These are phyloP conservation scores for Pterophyllum scalare DNA, from an alignment of 2,113 vertebrate species.

Conservation along the genomic window DNA sequence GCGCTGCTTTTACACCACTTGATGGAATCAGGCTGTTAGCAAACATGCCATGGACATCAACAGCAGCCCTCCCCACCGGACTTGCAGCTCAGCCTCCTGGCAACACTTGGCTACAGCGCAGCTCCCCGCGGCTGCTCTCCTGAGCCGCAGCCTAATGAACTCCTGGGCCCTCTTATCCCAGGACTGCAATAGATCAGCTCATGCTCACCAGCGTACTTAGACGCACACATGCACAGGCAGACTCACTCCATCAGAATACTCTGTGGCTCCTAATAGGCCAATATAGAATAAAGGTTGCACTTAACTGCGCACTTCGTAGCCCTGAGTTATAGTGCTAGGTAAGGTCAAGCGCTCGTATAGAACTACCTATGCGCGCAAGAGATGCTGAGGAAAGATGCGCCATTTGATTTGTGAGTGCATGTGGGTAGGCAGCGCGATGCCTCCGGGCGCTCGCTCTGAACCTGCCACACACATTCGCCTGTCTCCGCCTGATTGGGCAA, in stretches of 20 bases:
- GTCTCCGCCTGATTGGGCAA: conserved; percentile 73
- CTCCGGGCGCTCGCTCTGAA: conserved; percentile 69
- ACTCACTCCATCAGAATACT: conserved; percentile 54
- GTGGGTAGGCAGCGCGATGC: conserved; percentile 63
- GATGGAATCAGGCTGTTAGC: conserved; percentile 83
- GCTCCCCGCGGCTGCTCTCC: conserved; percentile 77
- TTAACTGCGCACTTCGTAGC: conserved; percentile 59
- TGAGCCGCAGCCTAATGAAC: conserved; percentile 80
- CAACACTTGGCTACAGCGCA: conserved; percentile 69
- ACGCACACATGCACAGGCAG: conserved; percentile 56
- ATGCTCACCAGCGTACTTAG: conserved; percentile 46
- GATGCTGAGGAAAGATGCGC: conserved; percentile 45
- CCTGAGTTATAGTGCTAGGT: conserved; percentile 55
- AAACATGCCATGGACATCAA: conserved; percentile 81
- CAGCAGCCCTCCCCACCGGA: conserved; percentile 73
- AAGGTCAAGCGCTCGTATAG: conserved; percentile 54
- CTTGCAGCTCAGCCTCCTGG: conserved; percentile 76
- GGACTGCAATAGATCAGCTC: conserved; percentile 63
- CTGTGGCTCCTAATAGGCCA: conserved; percentile 73
- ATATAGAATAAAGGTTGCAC: conserved; percentile 72
- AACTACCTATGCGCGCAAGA: conserved; percentile 50
- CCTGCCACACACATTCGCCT: conserved; percentile 71
- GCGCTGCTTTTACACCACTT: conserved; percentile 74
- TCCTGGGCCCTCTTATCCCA: conserved; percentile 71
- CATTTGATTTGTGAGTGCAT: conserved; percentile 64